These are phyloP conservation scores for Caradrina kadenii DNA, from an alignment of 2,888 invertebrate species.

Conservation along the genomic window DNA sequence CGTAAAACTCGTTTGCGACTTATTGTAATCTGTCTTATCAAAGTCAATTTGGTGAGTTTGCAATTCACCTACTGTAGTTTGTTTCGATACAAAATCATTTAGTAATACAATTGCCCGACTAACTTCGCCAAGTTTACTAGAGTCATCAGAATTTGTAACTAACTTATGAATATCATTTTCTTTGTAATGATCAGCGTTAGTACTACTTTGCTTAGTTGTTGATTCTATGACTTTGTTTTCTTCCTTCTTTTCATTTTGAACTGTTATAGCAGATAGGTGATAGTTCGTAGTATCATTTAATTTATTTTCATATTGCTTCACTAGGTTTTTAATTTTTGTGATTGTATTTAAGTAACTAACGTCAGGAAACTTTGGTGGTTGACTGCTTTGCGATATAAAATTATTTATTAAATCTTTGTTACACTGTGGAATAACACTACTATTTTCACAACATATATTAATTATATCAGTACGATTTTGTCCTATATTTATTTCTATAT, in stretches of 20 bases:
- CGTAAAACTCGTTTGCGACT: background rate
- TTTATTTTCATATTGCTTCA: conserved; percentile 70
- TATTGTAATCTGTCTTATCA: conserved; percentile 2
- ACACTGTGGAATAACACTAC: conserved; percentile 57
- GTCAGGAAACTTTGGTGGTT: conserved; percentile 11
- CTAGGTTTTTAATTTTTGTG: conserved; percentile 71
- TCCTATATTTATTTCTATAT: conserved; percentile 73
- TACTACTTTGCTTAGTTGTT: conserved; percentile 11
- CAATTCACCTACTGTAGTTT: conserved; percentile 45
- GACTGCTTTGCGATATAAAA: conserved; percentile 7
- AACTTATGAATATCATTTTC: conserved; percentile 16
- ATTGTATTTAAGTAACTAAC: conserved; percentile 68
- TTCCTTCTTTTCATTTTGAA: conserved; percentile 20
- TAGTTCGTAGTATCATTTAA: conserved; percentile 28
- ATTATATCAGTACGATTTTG: conserved; percentile 70
- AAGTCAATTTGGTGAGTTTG: background rate
- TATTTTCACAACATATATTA: conserved; percentile 71
- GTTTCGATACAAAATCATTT: conserved; percentile 61
- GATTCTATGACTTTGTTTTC: background rate
- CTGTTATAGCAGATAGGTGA: background rate
- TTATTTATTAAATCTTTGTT: conserved; percentile 40
- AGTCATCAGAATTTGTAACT: conserved; percentile 24
- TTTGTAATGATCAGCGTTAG: conserved; percentile 9
- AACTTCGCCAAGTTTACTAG: conserved; percentile 51
- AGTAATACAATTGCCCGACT: conserved; percentile 53